Evolutionary conservation across 2,113 vertebrate species (phyloP).

Genomic region (Tachycineta bicolor): DNA sequence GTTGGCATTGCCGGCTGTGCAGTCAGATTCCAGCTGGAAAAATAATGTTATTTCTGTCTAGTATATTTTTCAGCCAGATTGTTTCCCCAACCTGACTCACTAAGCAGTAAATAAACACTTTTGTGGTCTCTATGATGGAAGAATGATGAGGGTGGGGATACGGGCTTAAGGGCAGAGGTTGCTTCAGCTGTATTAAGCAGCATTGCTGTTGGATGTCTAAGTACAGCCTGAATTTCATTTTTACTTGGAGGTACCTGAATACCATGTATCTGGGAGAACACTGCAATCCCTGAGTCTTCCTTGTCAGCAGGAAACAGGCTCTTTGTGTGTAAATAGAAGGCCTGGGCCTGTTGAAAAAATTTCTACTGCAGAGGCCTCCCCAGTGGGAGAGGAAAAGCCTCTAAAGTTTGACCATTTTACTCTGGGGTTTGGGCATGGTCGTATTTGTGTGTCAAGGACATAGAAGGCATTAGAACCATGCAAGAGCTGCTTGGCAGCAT

Average conservation of each 20-base stretch:
- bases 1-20: slow-evolving; percentile 18
- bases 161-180: not conserved
- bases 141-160: not conserved
- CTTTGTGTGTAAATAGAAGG: not conserved
- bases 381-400: not conserved
- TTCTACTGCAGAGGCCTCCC: not conserved
- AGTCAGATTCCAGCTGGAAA: slow-evolving; percentile 49
- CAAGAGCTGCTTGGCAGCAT: not conserved
- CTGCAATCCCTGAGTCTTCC: not conserved
- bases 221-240: not conserved
- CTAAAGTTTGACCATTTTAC: not conserved
- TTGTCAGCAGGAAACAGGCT: not conserved
- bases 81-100: slow-evolving; percentile 24
- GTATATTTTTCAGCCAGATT: not conserved
- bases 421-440: not conserved
- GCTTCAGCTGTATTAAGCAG: not conserved
- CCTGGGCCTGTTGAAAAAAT: not conserved
- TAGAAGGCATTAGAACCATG: slow-evolving; percentile 28
- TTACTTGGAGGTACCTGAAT: not conserved
- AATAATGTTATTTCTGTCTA: slow-evolving; percentile 37
- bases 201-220: not conserved
- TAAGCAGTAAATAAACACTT: slow-evolving; percentile 37
- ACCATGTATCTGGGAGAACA: not conserved
- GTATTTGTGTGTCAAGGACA: not conserved
- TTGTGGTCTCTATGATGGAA: not conserved